These are phyloP conservation scores for Ara ararauna DNA, from an alignment of 2,797 vertebrate genomes.

Conservation along the genomic window DNA sequence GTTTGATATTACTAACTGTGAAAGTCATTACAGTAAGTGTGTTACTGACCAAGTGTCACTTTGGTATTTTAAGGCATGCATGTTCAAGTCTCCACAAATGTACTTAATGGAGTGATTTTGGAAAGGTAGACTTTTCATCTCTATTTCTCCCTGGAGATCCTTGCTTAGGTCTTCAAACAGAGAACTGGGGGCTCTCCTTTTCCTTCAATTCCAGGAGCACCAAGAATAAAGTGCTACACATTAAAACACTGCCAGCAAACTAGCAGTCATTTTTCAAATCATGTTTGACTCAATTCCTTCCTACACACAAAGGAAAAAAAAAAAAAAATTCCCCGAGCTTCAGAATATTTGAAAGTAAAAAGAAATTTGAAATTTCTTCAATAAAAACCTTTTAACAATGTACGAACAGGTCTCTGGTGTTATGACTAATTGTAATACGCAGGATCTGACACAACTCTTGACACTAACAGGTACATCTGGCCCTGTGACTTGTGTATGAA, in stretches of 20 bases:
- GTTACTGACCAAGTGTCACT: background rate
- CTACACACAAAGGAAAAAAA: background rate
- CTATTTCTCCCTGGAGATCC: background rate
- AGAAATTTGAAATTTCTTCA: background rate
- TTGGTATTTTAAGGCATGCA: background rate
- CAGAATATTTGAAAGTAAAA: background rate
- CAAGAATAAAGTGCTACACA: background rate
- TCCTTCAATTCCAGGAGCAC: background rate
- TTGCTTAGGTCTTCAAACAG: background rate
- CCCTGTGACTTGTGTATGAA: background rate
- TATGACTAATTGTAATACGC: background rate
- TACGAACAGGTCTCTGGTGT: background rate
- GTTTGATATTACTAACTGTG: background rate
- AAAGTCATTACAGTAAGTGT: background rate
- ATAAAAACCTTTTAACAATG: background rate
- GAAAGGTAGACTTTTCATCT: background rate
- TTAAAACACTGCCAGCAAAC: background rate
- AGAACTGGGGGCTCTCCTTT: background rate
- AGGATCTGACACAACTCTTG: conserved; percentile 44
- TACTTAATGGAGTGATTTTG: background rate
- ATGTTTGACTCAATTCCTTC: background rate
- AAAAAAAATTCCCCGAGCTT: background rate
- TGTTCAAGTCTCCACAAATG: background rate
- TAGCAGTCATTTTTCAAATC: background rate
- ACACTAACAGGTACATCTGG: conserved; percentile 2